Base-by-base conservation (phyloP, 92 coral and sea anemone species). In the Epizoanthus ramosus region DNA sequence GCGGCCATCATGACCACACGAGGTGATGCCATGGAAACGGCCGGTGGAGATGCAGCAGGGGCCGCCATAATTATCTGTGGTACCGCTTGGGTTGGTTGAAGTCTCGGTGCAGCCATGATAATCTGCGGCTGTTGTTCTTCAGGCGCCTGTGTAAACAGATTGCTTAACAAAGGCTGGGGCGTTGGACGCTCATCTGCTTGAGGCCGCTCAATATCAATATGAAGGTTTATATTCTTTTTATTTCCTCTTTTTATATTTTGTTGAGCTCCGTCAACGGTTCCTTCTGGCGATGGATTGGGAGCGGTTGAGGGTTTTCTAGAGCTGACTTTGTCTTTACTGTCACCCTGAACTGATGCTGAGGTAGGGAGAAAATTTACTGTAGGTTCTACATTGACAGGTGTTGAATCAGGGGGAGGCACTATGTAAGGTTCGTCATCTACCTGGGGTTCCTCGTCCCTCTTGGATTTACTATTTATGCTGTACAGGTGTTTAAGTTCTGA, bases 371-470 rank as follows among this genome's bases (percentile, higher is more conserved):
- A 4, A 67, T 5, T 43, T 56, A 45, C 8, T 43, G 58, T 43
- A n/a, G 71, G 58, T 77, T 57, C 23, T 61, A 41, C 6, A 77
- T 39, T 77, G 13, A 4, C 52, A 3, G 43, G 63, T 52, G 79
- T 19, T 22, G 68, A 76, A 2, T 77, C 82, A 10, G 82, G 82
- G 35, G 82, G 82, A 60, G 82, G 82, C 3, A 77, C 82, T 77
- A 77, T 77, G 39, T 77, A 77, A 61, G 82, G 82, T 43, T 77
- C 82, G 18, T 77, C 65, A 10, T 77, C 82, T 9, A 77, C 82
- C 63, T 61, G 82, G 23, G 82, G 82, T 43, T 77, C 82, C 39
- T 77, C 82, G 71, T 77, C 71, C 41, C 82, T 77, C 52, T 63
- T 61, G 58, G 25, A 35, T 61, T 24, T 77, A 22, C 7, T 1